These are phyloP conservation scores for Rhopilema esculentum DNA, from an alignment of 30 jellyfish, hydroid and myxozoan species.

Conservation along the genomic window DNA sequence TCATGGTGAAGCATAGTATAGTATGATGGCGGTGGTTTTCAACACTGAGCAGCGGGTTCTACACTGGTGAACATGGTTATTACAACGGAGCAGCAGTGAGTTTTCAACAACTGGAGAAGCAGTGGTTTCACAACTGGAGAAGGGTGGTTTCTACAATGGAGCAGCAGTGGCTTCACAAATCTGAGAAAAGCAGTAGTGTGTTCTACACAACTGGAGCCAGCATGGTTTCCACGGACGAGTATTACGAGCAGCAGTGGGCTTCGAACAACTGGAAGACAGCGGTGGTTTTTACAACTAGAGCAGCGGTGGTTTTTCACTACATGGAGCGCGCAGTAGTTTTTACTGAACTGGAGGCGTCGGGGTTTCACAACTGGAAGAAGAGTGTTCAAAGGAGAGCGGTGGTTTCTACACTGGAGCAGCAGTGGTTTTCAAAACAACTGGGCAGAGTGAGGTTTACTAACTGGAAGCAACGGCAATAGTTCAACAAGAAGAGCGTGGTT, in stretches of 20 bases:
- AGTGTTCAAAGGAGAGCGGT: constrained; percentile 16
- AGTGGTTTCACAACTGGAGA: constrained; percentile 20
- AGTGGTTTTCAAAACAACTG: constrained; percentile 23
- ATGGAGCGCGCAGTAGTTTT: constrained; percentile 43
- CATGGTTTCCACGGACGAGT: neutral
- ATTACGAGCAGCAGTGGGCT: neutral
- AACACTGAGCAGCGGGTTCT: too few species aligned
- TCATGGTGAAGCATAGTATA: too few species aligned
- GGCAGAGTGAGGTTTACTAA: neutral
- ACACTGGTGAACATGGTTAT: too few species aligned
- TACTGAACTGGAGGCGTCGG: constrained; percentile 31
- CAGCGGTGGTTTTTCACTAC: constrained; percentile 42
- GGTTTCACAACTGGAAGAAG: constrained; percentile 34
- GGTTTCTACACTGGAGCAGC: constrained; percentile 22
- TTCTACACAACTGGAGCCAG: constrained; percentile 24
- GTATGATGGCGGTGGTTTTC: constrained; percentile 11
- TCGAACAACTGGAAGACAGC: constrained; percentile 37
- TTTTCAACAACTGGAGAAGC: constrained; percentile 20
- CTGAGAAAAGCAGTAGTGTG: constrained; percentile 18
- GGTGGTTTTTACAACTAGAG: constrained; percentile 41
- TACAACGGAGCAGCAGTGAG: constrained; percentile 43
- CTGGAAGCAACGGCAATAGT: constrained; percentile 16
- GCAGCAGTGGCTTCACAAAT: constrained; percentile 14
- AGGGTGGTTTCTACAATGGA: constrained; percentile 38
- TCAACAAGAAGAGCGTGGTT: constrained; percentile 9